Conservation (phyloP, 2,888 invertebrate genomes). For the Embidobia sp. region DNA sequence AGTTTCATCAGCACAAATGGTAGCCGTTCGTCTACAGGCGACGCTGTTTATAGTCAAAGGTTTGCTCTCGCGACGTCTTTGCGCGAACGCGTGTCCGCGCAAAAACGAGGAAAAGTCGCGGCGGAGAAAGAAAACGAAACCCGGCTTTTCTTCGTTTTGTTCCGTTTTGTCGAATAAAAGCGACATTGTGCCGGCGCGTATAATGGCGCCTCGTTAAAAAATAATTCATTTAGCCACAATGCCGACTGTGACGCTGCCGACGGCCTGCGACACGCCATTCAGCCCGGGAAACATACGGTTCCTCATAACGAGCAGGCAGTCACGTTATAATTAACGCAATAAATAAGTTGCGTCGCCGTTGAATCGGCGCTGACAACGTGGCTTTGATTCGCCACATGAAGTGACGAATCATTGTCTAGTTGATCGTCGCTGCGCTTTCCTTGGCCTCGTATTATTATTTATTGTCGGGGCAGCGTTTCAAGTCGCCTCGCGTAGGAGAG, state of each 20-base stretch:
- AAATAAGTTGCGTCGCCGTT: constrained; percentile 58
- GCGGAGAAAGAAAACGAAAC: constrained; percentile 44
- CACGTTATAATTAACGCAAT: constrained; percentile 66
- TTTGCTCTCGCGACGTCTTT: constrained; percentile 42
- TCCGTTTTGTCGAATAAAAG: constrained; percentile 70
- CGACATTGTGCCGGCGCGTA: constrained; percentile 71
- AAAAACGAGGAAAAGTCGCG: constrained; percentile 18
- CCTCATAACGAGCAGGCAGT: constrained; percentile 67
- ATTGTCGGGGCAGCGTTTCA: neutral
- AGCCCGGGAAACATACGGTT: constrained; percentile 52
- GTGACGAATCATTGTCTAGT: constrained; percentile 43
- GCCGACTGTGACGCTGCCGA: constrained; percentile 50
- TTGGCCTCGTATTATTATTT: constrained; percentile 5
- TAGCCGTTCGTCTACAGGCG: constrained; percentile 30
- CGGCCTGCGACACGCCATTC: constrained; percentile 65
- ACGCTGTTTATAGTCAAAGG: constrained; percentile 43
- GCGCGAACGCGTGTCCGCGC: constrained; percentile 48
- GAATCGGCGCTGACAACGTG: constrained; percentile 57
- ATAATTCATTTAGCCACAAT: constrained; percentile 76
- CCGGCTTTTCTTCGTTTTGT: constrained; percentile 65
- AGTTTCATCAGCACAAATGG: constrained; percentile 38
- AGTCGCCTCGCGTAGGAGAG: neutral
- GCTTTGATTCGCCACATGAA: constrained; percentile 53
- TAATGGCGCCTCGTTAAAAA: constrained; percentile 78
- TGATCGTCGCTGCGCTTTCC: constrained; percentile 39